A percentile compares a stretch with the other conserved stretches of the same genome.
Conservation (phyloP, 2,113 vertebrate genomes). For the Regulus satrapa region DNA sequence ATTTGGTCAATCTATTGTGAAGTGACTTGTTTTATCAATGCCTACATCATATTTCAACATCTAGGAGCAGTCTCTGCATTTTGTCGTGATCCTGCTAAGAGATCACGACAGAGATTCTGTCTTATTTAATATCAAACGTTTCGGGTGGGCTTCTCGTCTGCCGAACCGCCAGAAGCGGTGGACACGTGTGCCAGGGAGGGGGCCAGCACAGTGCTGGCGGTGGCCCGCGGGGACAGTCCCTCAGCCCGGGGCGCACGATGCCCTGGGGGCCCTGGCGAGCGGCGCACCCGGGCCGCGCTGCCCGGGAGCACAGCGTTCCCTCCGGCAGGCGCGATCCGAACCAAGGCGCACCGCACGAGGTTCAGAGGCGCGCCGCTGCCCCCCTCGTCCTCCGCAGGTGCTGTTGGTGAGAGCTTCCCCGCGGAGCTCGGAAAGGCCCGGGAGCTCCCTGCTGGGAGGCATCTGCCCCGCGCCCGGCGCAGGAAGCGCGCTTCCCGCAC, state of each 20-base stretch:
- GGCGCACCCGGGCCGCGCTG: neutral
- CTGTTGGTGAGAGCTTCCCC: neutral
- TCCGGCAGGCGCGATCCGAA: neutral
- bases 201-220: rapidly evolving
- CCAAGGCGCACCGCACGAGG: neutral
- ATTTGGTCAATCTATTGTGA: neutral
- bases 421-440: neutral
- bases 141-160: neutral
- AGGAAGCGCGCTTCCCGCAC: neutral
- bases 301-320: neutral
- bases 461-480: neutral
- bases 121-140: neutral
- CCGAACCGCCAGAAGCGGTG: rapidly evolving
- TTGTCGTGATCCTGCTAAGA: neutral
- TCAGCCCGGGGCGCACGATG: rapidly evolving
- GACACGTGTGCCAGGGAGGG: neutral
- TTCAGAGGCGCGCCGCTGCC: neutral
- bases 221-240: too few relatives aligned
- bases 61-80: neutral
- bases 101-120: too few relatives aligned
- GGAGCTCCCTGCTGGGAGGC: neutral
- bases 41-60: neutral
- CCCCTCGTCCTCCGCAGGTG: neutral
- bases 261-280: rapidly evolving
- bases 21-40: neutral